Evolutionary conservation across 1,140 invertebrate species (phyloP), one percentile per base, ranked within the genome.

Genomic region (Musca vetustissima): DNA sequence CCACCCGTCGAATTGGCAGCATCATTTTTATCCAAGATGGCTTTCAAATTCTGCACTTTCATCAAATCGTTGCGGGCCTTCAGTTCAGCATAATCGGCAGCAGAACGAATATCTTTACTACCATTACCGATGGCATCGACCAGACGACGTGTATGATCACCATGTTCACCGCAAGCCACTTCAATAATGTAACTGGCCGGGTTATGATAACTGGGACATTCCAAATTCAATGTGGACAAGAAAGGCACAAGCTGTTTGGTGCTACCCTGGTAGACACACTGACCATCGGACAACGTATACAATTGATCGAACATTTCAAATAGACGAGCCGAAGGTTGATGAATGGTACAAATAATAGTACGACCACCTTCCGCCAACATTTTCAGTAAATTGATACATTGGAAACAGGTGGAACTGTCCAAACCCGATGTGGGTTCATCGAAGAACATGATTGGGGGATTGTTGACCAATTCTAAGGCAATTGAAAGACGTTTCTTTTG

Each of bases 291-390:
- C 36, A 98, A 81, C 3, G 96, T 94, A 79, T 98, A 98, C 48
- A 98, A 84, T 83, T 96, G 91, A 81, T 99, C 96, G 82, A 99
- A 98, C 92, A 96, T 97, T 82, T 98, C 95, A 77, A 98, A 98
- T 25, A 98, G 84, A 74, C 95, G 90, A 13, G 96, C 96, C 48
- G 94, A 96, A 0, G 97, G 97, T 78, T 99, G 97, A 85, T 99
- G 97, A 73, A 99, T 98, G 4, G 96, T 98, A 78, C 96, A 98
- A 68, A 98, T 94, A 65, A 99, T 96, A 0, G 96, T 97, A 69
- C 96, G 87, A 1, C 96, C 96, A 32, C 93, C 94, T 24, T 91
- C 87, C 1, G 96, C 94, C 57, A 98, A 81, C n/a, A 90, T 91
- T 85, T 97, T 93, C 73, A 96, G 81, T 53, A 95, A 78, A 13